Conservation (phyloP, 1,140 invertebrate genomes). For the Zaprionus ornatus region DNA sequence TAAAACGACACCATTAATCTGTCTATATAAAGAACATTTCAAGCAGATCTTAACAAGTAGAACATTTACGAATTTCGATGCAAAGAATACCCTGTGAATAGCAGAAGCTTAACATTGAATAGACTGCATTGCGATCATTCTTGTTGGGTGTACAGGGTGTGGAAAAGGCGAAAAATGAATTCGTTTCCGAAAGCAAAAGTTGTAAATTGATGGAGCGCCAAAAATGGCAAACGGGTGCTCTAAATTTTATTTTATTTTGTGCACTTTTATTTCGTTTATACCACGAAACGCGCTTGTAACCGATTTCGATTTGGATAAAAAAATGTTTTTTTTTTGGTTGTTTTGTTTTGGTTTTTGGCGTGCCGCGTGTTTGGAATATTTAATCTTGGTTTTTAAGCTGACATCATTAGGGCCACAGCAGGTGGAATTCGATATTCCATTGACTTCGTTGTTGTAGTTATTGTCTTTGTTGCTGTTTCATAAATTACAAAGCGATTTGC, state of each 20-base stretch:
- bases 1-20: constrained; percentile 75
- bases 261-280: constrained; percentile 25
- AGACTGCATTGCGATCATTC: neutral
- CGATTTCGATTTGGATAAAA: constrained; percentile 49
- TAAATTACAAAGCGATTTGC: constrained; percentile 65
- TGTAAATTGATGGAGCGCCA: constrained; percentile 72
- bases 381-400: constrained; percentile 60
- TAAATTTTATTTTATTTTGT: constrained; percentile 62
- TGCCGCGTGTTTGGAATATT: constrained; percentile 68
- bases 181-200: constrained; percentile 57
- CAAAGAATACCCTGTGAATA: neutral
- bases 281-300: constrained; percentile 49
- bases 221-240: constrained; percentile 70
- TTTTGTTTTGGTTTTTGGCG: constrained; percentile 52
- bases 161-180: neutral
- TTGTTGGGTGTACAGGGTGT: neutral
- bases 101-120: neutral
- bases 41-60: constrained; percentile 8
- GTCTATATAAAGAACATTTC: constrained; percentile 71
- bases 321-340: constrained; percentile 35
- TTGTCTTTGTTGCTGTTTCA: constrained; percentile 34
- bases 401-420: constrained; percentile 78
- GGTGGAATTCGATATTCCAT: constrained; percentile 60
- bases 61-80: neutral
- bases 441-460: constrained; percentile 37